phyloP scores from a whole-genome alignment of 2,888 invertebrate genomes.

The Nezara viridula region DNA sequence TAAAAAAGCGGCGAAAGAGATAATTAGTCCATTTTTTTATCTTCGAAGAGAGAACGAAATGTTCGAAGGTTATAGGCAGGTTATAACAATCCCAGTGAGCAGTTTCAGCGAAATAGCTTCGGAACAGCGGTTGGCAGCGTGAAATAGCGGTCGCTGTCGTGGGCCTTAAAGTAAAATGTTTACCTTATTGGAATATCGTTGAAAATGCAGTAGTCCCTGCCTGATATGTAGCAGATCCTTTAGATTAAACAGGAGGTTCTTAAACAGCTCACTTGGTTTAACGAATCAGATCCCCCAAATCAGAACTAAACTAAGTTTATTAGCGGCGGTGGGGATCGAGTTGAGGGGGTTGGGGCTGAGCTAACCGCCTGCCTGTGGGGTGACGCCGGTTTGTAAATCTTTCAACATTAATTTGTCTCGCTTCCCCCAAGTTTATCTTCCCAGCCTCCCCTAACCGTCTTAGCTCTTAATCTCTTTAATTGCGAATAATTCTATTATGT shows the following conservation, averaged over 20 bases:
- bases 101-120: too few relatives aligned
- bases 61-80: too few relatives aligned
- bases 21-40: too few relatives aligned
- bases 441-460: slow-evolving; percentile 45
- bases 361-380: not conserved
- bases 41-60: too few relatives aligned
- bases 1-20: too few relatives aligned
- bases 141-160: too few relatives aligned
- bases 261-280: not conserved
- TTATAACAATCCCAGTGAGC: too few relatives aligned
- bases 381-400: not conserved
- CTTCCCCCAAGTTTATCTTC: slow-evolving; percentile 15
- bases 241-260: not conserved
- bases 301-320: not conserved
- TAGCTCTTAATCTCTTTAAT: slow-evolving; percentile 46
- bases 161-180: too few relatives aligned
- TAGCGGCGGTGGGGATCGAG: not conserved
- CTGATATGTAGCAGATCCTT: not conserved
- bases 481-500: slow-evolving; percentile 38
- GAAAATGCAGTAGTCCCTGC: too few relatives aligned
- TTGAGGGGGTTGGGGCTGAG: not conserved
- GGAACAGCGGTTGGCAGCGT: too few relatives aligned
- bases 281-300: not conserved
- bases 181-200: too few relatives aligned
- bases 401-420: slow-evolving; percentile 48